Evolutionary conservation across 2,888 invertebrate genomes (phyloP), one percentile per base, ranked within the genome.

Genomic region (Netelia virgata): DNA sequence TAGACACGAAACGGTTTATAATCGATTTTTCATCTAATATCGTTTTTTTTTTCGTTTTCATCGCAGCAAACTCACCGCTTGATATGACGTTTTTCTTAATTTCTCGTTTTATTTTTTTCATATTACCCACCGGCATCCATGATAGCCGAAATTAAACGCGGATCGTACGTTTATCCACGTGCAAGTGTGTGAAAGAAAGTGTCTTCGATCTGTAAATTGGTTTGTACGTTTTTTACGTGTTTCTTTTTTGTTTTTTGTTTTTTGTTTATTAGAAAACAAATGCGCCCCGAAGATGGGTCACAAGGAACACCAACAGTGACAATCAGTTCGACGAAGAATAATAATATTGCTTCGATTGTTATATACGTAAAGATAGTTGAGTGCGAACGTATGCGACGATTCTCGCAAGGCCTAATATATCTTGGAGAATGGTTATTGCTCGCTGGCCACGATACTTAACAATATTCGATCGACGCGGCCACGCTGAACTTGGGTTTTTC

Each of bases 281-380:
- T 55, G 68, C 20, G 41, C 72, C 74, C 84, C 23, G 28, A 77
- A 73, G 53, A 61, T 59, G 81, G 84, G 69, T 59, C 74, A 70
- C 72, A 53, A 84, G 81, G 84, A 84, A 81, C 81, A 84, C 78
- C 78, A 78, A 84, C 69, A 84, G 81, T 84, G 81, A 78, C 81
- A 64, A 77, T 82, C 84, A 82, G 84, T 82, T 84, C 73, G 74
- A 84, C 81, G 84, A 73, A 78, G 74, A 82, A 76, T 57, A 47
- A 23, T 68, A 5, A 70, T 61, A 74, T 84, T 77, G 74, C 76
- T 84, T 74, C 77, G 77, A 77, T 61, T 57, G 28, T 10, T 70
- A 57, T 78, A 36, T 77, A 47, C 59, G 28, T 76, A 11, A 76
- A 18, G 59, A 59, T 50, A 59, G 23, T 76, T 68, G 55, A 66